A percentile compares a stretch with the other conserved stretches of the same genome.
Evolutionary conservation across 2,888 invertebrate species (phyloP).

Genomic region (Xylophagus ater): DNA sequence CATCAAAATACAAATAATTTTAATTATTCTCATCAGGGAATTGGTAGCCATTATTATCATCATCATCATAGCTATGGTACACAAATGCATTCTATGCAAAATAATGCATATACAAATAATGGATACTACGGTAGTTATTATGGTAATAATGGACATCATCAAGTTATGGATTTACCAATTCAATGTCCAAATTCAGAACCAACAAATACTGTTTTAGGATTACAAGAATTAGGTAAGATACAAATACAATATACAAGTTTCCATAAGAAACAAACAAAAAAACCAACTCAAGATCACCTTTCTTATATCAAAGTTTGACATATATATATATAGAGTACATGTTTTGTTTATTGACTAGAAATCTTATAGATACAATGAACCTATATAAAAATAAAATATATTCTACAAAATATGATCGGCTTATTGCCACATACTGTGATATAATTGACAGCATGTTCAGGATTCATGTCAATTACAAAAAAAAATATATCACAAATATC

Average conservation of each 20-base stretch:
- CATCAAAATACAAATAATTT: slow-evolving; percentile 30
- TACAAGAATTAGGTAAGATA: slow-evolving; percentile 37
- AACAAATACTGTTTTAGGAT: slow-evolving; percentile 37
- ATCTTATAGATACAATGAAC: too few species aligned
- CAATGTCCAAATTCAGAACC: slow-evolving; percentile 37
- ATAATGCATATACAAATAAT: slow-evolving; percentile 24
- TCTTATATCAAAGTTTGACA: too few species aligned
- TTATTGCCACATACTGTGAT: too few species aligned
- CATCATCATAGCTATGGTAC: slow-evolving; percentile 30
- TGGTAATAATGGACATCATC: slow-evolving; percentile 35
- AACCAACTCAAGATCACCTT: not conserved
- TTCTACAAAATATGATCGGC: too few species aligned
- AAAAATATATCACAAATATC: too few species aligned
- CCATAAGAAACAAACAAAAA: not conserved
- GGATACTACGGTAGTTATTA: slow-evolving; percentile 35
- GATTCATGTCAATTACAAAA: too few species aligned
- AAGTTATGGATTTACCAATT: slow-evolving; percentile 38
- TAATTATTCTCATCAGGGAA: slow-evolving; percentile 49
- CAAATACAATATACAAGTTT: not conserved
- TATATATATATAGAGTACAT: too few species aligned
- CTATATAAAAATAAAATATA: too few species aligned
- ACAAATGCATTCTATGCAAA: slow-evolving; percentile 24
- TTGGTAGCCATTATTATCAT: slow-evolving; percentile 29
- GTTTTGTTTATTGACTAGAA: too few species aligned
- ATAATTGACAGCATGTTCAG: too few species aligned